Evolutionary conservation across 1,140 invertebrate species (phyloP).

Genomic region (Macrotrachela quadricornifera): DNA sequence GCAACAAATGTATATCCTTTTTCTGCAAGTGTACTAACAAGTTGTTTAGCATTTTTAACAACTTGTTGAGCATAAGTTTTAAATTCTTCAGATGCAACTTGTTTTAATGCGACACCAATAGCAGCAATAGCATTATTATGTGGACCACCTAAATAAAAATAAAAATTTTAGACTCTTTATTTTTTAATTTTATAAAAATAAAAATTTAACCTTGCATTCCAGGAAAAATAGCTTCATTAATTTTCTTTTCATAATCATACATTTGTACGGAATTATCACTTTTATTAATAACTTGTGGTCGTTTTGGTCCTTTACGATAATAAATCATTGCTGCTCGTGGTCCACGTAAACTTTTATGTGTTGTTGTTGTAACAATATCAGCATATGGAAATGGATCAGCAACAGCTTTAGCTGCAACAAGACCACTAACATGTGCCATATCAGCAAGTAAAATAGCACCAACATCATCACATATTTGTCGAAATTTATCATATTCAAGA

Average conservation of each 20-base stretch:
- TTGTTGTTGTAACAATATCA: slow-evolving; percentile 82
- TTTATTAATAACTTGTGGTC: background rate
- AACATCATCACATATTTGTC: slow-evolving; percentile 61
- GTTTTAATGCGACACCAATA: slow-evolving; percentile 71
- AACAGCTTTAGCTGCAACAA: slow-evolving; percentile 63
- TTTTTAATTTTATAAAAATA: background rate
- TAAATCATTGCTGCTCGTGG: slow-evolving; percentile 37
- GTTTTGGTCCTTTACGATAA: slow-evolving; percentile 17
- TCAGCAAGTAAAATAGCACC: slow-evolving; percentile 73
- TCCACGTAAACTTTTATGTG: slow-evolving; percentile 78
- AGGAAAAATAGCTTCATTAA: slow-evolving; percentile 81
- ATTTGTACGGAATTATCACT: slow-evolving; percentile 2
- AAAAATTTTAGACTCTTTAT: slow-evolving; percentile 70
- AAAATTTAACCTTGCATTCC: slow-evolving; percentile 66
- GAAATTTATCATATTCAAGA: slow-evolving; percentile 60
- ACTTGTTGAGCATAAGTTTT: slow-evolving; percentile 65
- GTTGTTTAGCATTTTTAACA: slow-evolving; percentile 31
- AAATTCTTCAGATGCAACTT: slow-evolving; percentile 58
- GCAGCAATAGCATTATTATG: slow-evolving; percentile 29
- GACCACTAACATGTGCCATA: slow-evolving; percentile 79
- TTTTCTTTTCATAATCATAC: slow-evolving; percentile 52
- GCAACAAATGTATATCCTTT: slow-evolving; percentile 32
- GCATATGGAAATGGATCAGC: slow-evolving; percentile 75
- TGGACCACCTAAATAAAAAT: slow-evolving; percentile 38
- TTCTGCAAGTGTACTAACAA: slow-evolving; percentile 28